Evolutionary conservation across 1,140 invertebrate genomes (phyloP), one percentile per base, ranked within the genome.

Genomic region (Drosophila tani): DNA sequence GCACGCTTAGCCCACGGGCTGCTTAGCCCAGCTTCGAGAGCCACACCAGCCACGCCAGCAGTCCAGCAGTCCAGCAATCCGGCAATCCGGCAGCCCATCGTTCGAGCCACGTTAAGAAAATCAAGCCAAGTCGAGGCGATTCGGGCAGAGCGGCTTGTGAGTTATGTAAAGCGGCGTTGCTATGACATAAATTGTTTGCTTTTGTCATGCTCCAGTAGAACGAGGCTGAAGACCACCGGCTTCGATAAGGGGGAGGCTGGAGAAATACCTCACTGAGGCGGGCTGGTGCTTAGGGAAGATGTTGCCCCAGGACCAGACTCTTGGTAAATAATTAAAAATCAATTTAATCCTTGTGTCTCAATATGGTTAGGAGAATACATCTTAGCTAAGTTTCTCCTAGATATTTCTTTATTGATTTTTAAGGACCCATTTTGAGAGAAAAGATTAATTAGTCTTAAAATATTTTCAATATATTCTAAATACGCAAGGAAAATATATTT

Each of bases 131-230:
- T 24, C 51, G 35, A 43, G 38, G 27, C 58, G 19, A 29, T 8
- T n/a, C 27, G 57, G 58, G 17, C 67, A 19, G 62, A 81, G 56
- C 68, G 68, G 84, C 75, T 63, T 81, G 83, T 88, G 84, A 88
- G 85, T 88, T 90, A 88, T 90, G 84, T 88, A 90, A 90, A 88
- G 58, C 76, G 73, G 55, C 74, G 70, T 66, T 68, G 83, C 84
- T 88, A 88, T 78, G 81, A 87, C 85, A 90, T 88, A 78, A 88
- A 88, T 84, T 88, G 78, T 81, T 83, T 81, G 85, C 78, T 69
- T 84, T 81, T 70, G 71, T 56, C 79, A 68, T 74, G 67, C 67
- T 68, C 50, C 27, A 73, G 50, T 69, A 64, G 57, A 56, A 11
- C 35, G 75, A 64, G 63, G 43, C 14, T 35, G 29, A 35, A 40